A percentile compares a stretch with the other conserved stretches of the same genome.
Conservation (phyloP, 2,113 vertebrate species). For the Amblyornis subalaris region DNA sequence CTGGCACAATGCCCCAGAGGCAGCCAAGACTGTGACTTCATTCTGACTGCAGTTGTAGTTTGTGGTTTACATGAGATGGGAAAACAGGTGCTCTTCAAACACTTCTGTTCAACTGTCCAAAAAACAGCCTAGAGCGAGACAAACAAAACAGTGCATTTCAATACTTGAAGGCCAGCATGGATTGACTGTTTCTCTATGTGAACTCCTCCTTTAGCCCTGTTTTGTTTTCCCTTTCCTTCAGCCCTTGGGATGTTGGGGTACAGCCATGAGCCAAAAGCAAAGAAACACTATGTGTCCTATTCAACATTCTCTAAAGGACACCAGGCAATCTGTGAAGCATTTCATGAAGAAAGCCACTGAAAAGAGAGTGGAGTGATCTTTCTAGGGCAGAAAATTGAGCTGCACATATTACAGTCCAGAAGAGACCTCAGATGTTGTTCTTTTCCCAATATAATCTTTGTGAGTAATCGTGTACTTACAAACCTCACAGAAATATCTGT, state of each 20-base stretch:
- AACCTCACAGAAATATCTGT: conserved; percentile 28
- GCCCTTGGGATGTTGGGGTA: background rate
- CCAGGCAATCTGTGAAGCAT: conserved; percentile 9
- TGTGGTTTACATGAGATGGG: background rate
- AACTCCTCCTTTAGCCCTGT: background rate
- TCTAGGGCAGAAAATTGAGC: conserved; percentile 27
- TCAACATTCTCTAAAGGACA: conserved; percentile 49
- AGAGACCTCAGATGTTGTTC: conserved; percentile 4
- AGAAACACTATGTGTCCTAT: background rate
- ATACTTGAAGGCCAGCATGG: background rate
- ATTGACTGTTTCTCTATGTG: background rate
- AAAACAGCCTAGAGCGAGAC: background rate
- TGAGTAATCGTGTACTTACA: conserved; percentile 30
- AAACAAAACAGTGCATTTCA: background rate
- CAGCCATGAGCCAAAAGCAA: background rate
- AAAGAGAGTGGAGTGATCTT: background rate
- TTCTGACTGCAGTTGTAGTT: background rate
- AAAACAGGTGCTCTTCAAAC: background rate
- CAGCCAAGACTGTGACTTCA: background rate
- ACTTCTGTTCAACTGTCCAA: background rate
- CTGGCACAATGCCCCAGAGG: background rate
- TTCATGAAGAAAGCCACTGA: conserved; percentile 41
- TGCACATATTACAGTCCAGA: conserved; percentile 22
- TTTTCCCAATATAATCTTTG: conserved; percentile 52
- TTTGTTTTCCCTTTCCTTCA: background rate